Conservation (phyloP, 2,113 vertebrate genomes). For the Limnothrissa miodon region DNA sequence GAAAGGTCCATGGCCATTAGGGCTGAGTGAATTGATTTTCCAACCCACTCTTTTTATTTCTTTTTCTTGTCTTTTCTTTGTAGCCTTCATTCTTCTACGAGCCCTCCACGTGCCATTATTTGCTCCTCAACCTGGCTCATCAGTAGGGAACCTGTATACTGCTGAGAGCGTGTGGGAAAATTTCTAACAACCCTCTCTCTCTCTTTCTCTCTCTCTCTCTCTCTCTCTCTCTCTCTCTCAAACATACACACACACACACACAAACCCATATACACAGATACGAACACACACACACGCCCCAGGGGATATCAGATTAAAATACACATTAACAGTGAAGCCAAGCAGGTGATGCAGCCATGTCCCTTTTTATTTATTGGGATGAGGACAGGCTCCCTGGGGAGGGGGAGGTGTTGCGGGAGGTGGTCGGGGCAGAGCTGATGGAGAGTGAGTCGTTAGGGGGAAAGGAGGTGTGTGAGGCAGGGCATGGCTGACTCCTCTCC, state of each 20-base stretch:
- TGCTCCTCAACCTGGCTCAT: constrained; percentile 43
- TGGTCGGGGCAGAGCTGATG: neutral
- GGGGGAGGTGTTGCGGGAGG: too few species aligned
- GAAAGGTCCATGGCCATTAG: constrained; percentile 46
- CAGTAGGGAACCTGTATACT: neutral
- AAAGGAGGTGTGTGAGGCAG: neutral
- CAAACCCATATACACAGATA: too few species aligned
- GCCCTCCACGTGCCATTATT: constrained; percentile 41
- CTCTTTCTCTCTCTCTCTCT: neutral
- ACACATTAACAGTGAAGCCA: constrained; percentile 10
- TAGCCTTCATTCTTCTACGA: constrained; percentile 63
- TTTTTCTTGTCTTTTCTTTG: constrained; percentile 22
- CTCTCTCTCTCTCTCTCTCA: neutral
- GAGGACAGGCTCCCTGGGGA: neutral
- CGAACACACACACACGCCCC: neutral
- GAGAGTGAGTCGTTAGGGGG: neutral
- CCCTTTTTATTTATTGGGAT: neutral
- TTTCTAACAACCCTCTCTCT: neutral
- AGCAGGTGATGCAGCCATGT: constrained; percentile 4
- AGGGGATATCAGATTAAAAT: neutral
- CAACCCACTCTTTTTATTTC: constrained; percentile 5
- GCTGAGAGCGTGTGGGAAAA: neutral
- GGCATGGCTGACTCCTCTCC: neutral
- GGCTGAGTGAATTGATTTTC: constrained; percentile 56
- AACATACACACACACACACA: too few species aligned